A percentile compares a stretch with the other conserved stretches of the same genome.
phyloP scores from a whole-genome alignment of 2,888 invertebrate genomes.

The Drosophila rellima region DNA sequence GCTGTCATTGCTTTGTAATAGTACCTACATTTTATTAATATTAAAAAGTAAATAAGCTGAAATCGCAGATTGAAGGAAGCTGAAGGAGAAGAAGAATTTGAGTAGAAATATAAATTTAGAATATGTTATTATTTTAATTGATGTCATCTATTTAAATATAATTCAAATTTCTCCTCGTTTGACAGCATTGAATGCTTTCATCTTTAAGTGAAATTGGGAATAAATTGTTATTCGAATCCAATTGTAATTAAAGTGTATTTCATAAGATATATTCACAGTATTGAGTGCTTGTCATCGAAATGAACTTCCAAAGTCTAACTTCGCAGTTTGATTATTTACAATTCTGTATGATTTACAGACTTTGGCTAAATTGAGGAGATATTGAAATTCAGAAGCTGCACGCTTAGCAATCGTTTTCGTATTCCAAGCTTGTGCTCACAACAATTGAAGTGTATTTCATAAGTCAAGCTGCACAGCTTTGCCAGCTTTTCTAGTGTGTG shows the following conservation, averaged over 20 bases:
- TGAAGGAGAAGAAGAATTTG: no score
- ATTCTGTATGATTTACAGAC: neutral
- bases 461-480: conserved; percentile 21
- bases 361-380: neutral
- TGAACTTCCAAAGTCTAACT: neutral
- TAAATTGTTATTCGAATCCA: neutral
- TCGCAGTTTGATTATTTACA: neutral
- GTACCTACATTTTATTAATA: no score
- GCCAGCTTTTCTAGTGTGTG: conserved; percentile 5
- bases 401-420: neutral
- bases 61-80: no score
- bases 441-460: conserved; percentile 20
- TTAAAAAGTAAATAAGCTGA: no score
- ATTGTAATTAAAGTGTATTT: neutral
- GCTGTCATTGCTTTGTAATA: no score
- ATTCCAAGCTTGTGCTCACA: neutral
- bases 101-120: neutral
- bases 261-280: neutral
- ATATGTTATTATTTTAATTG: neutral
- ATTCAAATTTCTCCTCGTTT: neutral
- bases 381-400: neutral
- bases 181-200: neutral
- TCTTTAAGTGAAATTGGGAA: neutral
- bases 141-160: neutral
- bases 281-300: neutral